These are phyloP conservation scores for Drosophila sturtevanti DNA, from an alignment of 1,140 invertebrate species.

Conservation along the genomic window DNA sequence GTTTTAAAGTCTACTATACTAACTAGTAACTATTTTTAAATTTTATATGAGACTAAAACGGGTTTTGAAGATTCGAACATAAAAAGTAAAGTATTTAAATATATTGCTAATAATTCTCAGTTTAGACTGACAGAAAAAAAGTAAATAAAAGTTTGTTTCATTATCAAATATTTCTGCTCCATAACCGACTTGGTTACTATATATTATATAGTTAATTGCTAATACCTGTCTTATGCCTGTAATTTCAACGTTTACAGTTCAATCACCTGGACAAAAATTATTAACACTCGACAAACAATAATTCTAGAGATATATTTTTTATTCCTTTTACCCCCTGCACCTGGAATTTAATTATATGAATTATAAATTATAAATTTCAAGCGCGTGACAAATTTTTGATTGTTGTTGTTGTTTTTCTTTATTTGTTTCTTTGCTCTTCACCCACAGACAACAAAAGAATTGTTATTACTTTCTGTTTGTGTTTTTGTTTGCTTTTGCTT, in stretches of 20 bases:
- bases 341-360: slow-evolving; percentile 36
- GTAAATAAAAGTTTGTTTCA: too few relatives aligned
- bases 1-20: too few relatives aligned
- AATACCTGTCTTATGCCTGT: background rate
- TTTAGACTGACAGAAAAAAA: too few relatives aligned
- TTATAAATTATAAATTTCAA: slow-evolving; percentile 34
- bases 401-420: slow-evolving; percentile 1
- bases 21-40: too few relatives aligned
- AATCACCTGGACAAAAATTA: background rate
- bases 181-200: too few relatives aligned
- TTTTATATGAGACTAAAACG: too few relatives aligned
- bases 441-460: slow-evolving; percentile 17
- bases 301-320: background rate
- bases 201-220: too few relatives aligned
- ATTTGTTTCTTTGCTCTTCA: slow-evolving; percentile 5
- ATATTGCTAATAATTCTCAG: too few relatives aligned
- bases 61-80: too few relatives aligned
- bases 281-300: background rate
- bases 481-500: slow-evolving; percentile 26
- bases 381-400: slow-evolving; percentile 46
- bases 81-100: too few relatives aligned
- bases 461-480: slow-evolving; percentile 37
- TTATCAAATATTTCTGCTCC: too few relatives aligned
- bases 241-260: background rate
- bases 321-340: background rate